These are phyloP conservation scores for Craseonycteris thonglongyai DNA, from an alignment of 2,113 vertebrate genomes.

Conservation along the genomic window DNA sequence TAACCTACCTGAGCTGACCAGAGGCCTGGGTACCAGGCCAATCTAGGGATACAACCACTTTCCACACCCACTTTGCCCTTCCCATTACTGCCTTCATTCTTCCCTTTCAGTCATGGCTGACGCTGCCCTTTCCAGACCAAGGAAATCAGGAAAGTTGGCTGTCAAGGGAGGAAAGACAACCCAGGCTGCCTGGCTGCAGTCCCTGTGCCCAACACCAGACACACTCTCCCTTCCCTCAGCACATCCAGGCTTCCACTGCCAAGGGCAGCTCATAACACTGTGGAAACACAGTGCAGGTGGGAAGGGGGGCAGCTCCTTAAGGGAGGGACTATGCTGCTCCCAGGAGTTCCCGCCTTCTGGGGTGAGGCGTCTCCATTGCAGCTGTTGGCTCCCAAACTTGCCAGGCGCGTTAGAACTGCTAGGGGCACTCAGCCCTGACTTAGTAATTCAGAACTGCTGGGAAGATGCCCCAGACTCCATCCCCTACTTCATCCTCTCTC, in stretches of 20 bases:
- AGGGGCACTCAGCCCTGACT: not conserved
- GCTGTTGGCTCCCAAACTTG: not conserved
- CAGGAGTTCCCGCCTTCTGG: not conserved
- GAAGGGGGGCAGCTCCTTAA: not conserved
- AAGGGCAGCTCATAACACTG: not conserved
- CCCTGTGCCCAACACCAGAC: not conserved
- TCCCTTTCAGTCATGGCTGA: not conserved
- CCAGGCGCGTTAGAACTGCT: not conserved
- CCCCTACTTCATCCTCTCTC: not conserved
- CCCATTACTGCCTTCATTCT: not conserved
- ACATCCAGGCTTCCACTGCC: not conserved
- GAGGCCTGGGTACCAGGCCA: not conserved
- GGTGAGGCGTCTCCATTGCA: not conserved
- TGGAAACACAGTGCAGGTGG: not conserved
- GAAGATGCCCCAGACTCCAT: not conserved
- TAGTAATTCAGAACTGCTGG: not conserved
- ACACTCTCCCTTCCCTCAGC: not conserved
- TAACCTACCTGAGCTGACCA: not conserved
- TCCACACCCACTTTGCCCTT: not conserved
- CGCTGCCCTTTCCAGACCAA: not conserved
- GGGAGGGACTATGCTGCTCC: not conserved
- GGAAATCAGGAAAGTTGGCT: not conserved
- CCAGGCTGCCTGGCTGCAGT: not conserved
- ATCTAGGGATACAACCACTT: not conserved
- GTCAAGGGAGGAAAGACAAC: not conserved